Base-by-base conservation (phyloP, 2,888 invertebrate genomes). In the Agonopterix alstromeriana region DNA sequence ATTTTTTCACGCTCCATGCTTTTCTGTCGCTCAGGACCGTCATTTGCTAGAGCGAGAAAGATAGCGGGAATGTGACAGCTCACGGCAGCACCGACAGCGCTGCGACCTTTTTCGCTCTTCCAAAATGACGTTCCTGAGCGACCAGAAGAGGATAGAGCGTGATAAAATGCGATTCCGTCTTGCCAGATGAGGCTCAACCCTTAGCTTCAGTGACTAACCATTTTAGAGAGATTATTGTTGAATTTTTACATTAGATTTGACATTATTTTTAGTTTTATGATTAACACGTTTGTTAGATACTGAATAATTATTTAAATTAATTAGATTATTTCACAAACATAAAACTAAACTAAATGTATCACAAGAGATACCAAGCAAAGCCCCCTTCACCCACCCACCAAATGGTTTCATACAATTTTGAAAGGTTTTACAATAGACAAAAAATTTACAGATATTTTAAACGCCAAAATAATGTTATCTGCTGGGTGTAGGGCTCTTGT, bases 331-430 rank as follows among this genome's bases (percentile, higher is more conserved):
- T 65, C 62, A 58, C 61, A 64, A 67, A 55, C 63, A 63, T 35
- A 36, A 45, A 45, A 27, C 27, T 27, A 27, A 27, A 27, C 27
- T 27, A 27, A 38, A 38, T n/a, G 38, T 38, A 38, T 38, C 38
- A 46, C 64, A 70, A 78, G 89, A 89, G 89, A 89, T 89, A 89
- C 89, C 89, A 89, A 89, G 89, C 89, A 88, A 89, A 89, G 89
- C 89, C 89, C 86, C 88, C 83, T 86, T 84, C 87, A 87, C 89
- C 89, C 89, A 89, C 82, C 89, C 89, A 89, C 89, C 89, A 89
- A 89, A 87, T 77, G 63, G 63, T 68, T 61, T 70, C 35, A 55
- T 53, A 65, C 50, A 82, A 82, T 83, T 81, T 82, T 65, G 70
- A 76, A 74, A 61, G 58, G 41, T 41, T 52, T 38, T 45, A 55